Conservation (phyloP, 2,888 invertebrate genomes). For the Scaptomyza polygonia region DNA sequence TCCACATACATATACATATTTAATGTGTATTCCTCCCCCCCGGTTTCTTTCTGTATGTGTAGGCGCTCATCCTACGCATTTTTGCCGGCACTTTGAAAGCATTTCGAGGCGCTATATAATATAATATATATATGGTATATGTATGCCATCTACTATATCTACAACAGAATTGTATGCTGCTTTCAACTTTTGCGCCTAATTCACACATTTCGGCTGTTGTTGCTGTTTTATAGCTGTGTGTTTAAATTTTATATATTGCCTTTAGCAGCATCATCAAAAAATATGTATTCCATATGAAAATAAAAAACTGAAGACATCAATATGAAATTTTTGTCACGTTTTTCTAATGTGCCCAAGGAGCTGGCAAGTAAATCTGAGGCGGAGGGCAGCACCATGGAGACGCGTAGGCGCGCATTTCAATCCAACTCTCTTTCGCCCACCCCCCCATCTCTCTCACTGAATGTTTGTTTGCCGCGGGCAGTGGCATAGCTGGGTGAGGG, state of each 20-base stretch:
- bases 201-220: slow-evolving; percentile 57
- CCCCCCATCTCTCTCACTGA: not conserved
- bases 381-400: slow-evolving; percentile 10
- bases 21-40: slow-evolving; percentile 21
- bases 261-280: slow-evolving; percentile 75
- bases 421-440: not conserved
- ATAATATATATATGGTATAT: slow-evolving; percentile 46
- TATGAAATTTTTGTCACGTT: slow-evolving; percentile 79
- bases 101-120: slow-evolving; percentile 58
- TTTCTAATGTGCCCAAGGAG: slow-evolving; percentile 65
- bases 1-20: slow-evolving; percentile 34
- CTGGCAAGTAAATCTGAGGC: slow-evolving; percentile 9
- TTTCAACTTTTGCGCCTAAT: slow-evolving; percentile 78
- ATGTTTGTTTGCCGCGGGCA: slow-evolving; percentile 33
- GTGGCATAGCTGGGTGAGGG: slow-evolving; percentile 19
- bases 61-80: slow-evolving; percentile 47
- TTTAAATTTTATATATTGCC: slow-evolving; percentile 73
- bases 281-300: slow-evolving; percentile 14
- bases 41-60: slow-evolving; percentile 12
- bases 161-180: slow-evolving; percentile 61
- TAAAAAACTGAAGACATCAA: slow-evolving; percentile 61
- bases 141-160: slow-evolving; percentile 16
- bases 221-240: slow-evolving; percentile 51
- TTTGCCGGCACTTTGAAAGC: slow-evolving; percentile 67
- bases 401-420: slow-evolving; percentile 28